phyloP scores from a whole-genome alignment of 2,888 invertebrate species.

The Apoda limacodes region DNA sequence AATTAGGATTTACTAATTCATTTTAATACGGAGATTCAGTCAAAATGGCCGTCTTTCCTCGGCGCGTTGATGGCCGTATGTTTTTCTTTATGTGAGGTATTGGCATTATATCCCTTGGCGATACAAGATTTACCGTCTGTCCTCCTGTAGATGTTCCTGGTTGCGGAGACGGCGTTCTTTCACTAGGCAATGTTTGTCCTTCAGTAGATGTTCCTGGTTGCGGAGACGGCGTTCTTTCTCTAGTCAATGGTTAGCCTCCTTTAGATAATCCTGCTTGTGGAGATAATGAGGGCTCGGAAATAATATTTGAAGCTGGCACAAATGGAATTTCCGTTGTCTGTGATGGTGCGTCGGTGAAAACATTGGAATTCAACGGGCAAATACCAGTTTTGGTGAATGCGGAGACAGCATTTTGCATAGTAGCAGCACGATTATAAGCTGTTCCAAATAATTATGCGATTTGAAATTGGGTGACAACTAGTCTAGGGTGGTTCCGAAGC shows the following conservation, averaged over 20 bases:
- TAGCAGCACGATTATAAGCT: conserved; percentile 9
- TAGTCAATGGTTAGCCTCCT: neutral
- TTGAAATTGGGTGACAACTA: conserved; percentile 6
- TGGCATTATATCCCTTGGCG: no score
- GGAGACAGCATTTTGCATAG: conserved; percentile 1
- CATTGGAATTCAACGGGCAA: conserved; percentile 5
- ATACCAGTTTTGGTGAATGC: conserved; percentile 5
- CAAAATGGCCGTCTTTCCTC: no score
- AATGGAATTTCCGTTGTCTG: conserved; percentile 2
- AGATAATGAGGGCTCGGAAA: no score
- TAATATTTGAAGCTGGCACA: neutral
- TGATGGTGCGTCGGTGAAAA: conserved; percentile 3
- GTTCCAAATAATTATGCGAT: conserved; percentile 12
- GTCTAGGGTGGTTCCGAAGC: conserved; percentile 6
- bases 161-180: conserved; percentile 5
- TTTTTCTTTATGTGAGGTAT: no score
- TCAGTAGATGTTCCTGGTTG: neutral
- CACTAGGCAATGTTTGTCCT: conserved; percentile 1
- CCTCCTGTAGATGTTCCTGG: no score
- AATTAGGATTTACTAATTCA: no score
- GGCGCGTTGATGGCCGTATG: no score
- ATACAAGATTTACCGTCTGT: no score
- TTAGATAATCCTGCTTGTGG: no score
- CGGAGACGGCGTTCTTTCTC: conserved; percentile 1
- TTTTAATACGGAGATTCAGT: no score